Evolutionary conservation across 2,888 invertebrate genomes (phyloP), one percentile per base, ranked within the genome.

Genomic region (Chesias legatella): DNA sequence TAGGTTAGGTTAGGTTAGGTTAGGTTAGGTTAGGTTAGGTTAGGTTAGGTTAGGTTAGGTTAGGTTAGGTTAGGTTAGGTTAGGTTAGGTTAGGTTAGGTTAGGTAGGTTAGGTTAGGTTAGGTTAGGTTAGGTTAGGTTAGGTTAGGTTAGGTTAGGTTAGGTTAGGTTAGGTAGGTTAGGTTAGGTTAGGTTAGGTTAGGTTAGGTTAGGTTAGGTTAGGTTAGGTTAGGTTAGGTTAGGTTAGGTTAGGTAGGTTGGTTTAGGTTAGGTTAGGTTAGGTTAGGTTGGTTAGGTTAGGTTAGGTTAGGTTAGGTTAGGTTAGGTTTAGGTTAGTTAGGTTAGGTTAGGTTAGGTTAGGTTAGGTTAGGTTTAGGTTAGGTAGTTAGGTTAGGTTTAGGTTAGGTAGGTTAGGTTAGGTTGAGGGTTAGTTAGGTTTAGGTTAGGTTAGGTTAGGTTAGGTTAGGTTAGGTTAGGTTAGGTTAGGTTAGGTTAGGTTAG

Each of bases 361-460:
- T 49, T 49, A 49, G 49, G 49, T 49, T 49, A 49, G 49, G 49
- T 49, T 49, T 46, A 45, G 49, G 45, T 49, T 48, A 45, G 51
- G 48, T 51, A 51, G 51, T 48, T 51, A 48, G 48, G 44, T 45
- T 48, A 46, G 43, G 49, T 43, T 49, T 46, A 46, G 50, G 46
- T 50, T 46, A 43, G 50, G 46, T 46, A 46, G 46, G 46, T 50
- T 46, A 50, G 43, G 50, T 43, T 46, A 50, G 51, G 48, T 51
- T 51, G 48, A n/a, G n/a, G n/a, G n/a, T n/a, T n/a, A 48, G 48
- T 52, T 48, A 48, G 43, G 47, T n/a, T 47, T 43, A 47, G 47
- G 45, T 45, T 45, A 45, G 45, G 45, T 45, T 46, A 47, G 43
- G 45, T 45, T 45, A 45, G 49, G 45, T 45, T 45, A 45, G 50